These are phyloP conservation scores for Cirrhinus molitorella DNA, from an alignment of 2,797 vertebrate genomes.

Conservation along the genomic window DNA sequence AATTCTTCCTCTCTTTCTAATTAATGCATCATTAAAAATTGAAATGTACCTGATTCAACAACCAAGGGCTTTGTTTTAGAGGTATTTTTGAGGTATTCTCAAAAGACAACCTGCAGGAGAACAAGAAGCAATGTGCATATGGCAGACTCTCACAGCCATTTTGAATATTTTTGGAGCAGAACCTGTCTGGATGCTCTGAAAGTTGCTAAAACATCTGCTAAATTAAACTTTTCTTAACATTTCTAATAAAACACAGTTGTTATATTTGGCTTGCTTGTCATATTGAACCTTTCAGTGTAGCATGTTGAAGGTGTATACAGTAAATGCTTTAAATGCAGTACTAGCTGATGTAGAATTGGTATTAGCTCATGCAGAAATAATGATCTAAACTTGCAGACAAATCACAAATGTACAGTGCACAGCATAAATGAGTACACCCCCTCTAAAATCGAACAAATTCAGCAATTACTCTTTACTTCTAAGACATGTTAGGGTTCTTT, in stretches of 20 bases:
- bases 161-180: slow-evolving; percentile 11
- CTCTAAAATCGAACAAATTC: too few species aligned
- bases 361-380: slow-evolving; percentile 14
- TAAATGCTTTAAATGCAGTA: background rate
- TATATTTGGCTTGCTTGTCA: background rate
- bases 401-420: background rate
- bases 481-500: too few species aligned
- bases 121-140: slow-evolving; percentile 16
- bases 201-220: slow-evolving; percentile 6
- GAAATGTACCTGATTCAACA: slow-evolving; percentile 8
- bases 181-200: background rate
- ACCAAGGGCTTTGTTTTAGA: background rate
- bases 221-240: background rate
- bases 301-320: background rate
- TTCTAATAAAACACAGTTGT: slow-evolving; percentile 5
- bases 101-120: background rate
- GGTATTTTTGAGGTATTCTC: slow-evolving; percentile 12
- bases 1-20: slow-evolving; percentile 13
- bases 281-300: background rate
- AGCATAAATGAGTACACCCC: too few species aligned
- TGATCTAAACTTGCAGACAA: background rate
- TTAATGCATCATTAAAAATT: slow-evolving; percentile 41
- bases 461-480: too few species aligned
- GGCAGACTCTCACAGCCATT: background rate
- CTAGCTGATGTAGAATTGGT: background rate